Evolutionary conservation across 2,113 vertebrate species (phyloP), one percentile per base, ranked within the genome.

Genomic region (Morone saxatilis): DNA sequence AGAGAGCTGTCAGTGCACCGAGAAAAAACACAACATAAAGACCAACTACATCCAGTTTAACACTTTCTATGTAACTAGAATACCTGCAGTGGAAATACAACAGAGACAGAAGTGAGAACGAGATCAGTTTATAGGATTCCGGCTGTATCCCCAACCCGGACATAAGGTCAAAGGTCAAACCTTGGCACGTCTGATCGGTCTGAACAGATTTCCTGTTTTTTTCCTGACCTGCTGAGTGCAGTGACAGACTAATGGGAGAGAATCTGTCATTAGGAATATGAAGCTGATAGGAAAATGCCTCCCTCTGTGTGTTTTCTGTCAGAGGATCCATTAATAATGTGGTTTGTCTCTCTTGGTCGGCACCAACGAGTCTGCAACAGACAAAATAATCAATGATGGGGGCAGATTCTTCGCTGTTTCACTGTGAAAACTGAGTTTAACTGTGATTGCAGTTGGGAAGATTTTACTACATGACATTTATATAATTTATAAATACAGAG

Each of bases 361-460:
- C 78, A 65, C 77, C 77, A n/a, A 45, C 48, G 2, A 62, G 77
- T 79, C 77, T 70, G 31, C 31, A 31, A 11, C 54, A 54, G 57
- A 50, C 4, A 4, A 38, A 9, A 56, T 17, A 17, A 80, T 65
- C 78, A 38, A 54, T 66, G 50, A 25, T 19, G 7, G 7, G 14
- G 20, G 50, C 31, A 2, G 31, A 31, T 31, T 31, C 31, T 31
- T 31, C 31, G 31, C 31, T 31, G 31, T 54, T 38, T 69, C 31
- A 38, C 48, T 16, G 12, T 47, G 45, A 47, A 31, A 31, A 31
- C 22, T 16, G 57, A 7, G 3, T 38, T 6, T n/a, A 25, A 4
- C 1, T 25, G 22, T 31, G 31, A 31, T 31, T 31, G 31, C 31
- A 31, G 31, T 2, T 31, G 2, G 8, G 12, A 16, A 17, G 57